phyloP scores from a whole-genome alignment of 2,797 vertebrate species.

The Sebastes baramenuke region DNA sequence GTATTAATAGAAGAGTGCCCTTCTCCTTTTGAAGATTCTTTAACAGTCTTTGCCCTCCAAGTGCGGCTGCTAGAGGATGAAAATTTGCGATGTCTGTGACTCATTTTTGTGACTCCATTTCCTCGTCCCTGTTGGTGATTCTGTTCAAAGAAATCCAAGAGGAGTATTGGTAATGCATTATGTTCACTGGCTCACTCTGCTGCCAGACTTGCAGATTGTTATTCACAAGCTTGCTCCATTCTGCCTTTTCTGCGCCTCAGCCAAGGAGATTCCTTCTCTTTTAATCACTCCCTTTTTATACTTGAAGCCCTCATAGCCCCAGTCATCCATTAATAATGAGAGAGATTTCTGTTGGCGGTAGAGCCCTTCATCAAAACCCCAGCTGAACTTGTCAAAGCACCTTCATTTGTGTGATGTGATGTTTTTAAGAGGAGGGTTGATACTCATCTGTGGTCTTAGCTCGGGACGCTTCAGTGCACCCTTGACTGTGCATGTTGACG shows the following conservation, averaged over 20 bases:
- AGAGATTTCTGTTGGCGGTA: conserved; percentile 69
- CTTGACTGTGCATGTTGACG: conserved; percentile 58
- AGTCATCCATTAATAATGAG: conserved; percentile 78
- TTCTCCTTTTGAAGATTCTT: conserved; percentile 79
- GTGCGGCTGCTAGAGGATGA: conserved; percentile 79
- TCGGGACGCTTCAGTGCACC: conserved; percentile 57
- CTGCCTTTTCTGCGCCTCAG: conserved; percentile 83
- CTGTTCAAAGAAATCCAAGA: conserved; percentile 80
- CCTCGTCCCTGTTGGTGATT: conserved; percentile 75
- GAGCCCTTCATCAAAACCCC: conserved; percentile 70
- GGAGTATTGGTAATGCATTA: conserved; percentile 77
- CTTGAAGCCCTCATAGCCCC: conserved; percentile 80
- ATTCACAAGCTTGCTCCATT: conserved; percentile 82
- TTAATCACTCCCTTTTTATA: conserved; percentile 84
- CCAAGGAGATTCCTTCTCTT: conserved; percentile 86
- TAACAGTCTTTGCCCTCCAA: conserved; percentile 86
- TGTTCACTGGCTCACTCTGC: conserved; percentile 72
- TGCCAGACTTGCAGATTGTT: conserved; percentile 82
- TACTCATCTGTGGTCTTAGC: conserved; percentile 64
- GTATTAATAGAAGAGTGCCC: conserved; percentile 88
- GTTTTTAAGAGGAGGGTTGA: conserved; percentile 60
- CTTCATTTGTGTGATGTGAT: conserved; percentile 78
- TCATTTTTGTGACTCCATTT: conserved; percentile 83
- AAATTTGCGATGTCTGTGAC: conserved; percentile 85
- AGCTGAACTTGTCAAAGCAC: conserved; percentile 74